Base-by-base conservation (phyloP, 2,888 invertebrate species). In the Drosophila villosipedis region DNA sequence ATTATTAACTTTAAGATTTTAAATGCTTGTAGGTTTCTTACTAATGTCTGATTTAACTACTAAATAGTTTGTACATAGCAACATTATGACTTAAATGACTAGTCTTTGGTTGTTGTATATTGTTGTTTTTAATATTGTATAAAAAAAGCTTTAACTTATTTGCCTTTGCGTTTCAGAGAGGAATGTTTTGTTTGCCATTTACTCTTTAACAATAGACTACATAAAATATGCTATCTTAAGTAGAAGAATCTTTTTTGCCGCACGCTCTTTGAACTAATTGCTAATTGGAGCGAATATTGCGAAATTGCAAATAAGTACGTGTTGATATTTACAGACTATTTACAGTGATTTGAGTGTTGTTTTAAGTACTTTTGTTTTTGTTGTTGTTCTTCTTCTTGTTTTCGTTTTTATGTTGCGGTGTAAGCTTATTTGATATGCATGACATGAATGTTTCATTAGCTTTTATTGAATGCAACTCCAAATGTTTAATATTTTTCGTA, bases 61-160 rank as follows among this genome's bases (percentile, higher is more conserved):
- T 76, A 65, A 71, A 63, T 80, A 76, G 53, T 83, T 86, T 87
- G 87, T 87, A 87, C 90, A 90, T 90, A 86, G 85, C 85, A 83
- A 90, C 76, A 66, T 89, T 80, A 71, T 80, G 89, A 83, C 82
- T 85, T 86, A 86, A 82, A 64, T 89, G 89, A 91, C 91, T 91
- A 91, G 92, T 91, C 91, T 91, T 91, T 91, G 92, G 91, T 92
- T 91, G 90, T 89, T 74, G 73, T 72, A 73, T 73, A 62, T 72
- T 61, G 64, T 67, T 67, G 33, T 68, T 33, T 6, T 66, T 55
- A 55, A 66, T 72, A 68, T 76, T 69, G 60, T 75, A 64, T 55
- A 78, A 68, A 73, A 76, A 75, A 70, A 82, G 78, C 79, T 84
- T 89, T 84, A 85, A 85, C 90, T 87, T 69, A 76, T 68, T 76